These are phyloP conservation scores for Drosophila punjabiensis DNA, from an alignment of 1,140 invertebrate species.

Conservation along the genomic window DNA sequence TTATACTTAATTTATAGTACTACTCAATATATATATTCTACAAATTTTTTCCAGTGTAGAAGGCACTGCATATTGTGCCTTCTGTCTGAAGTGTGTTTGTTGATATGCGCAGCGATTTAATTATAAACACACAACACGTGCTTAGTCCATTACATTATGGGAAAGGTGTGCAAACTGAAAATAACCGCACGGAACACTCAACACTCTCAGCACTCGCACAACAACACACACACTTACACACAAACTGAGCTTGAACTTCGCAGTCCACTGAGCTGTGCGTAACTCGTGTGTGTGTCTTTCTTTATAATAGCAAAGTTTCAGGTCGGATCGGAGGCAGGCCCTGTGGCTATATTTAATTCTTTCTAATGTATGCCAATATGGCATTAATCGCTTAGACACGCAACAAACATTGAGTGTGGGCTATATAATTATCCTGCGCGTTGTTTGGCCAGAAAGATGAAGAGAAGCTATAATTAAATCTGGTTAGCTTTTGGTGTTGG, in stretches of 20 bases:
- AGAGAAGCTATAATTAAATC: conserved; percentile 36
- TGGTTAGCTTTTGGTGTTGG: background rate
- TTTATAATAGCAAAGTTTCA: conserved; percentile 17
- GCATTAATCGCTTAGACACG: conserved; percentile 42
- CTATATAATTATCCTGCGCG: conserved; percentile 33
- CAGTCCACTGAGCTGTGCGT: conserved; percentile 47
- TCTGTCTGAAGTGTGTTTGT: conserved; percentile 47
- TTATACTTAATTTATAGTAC: background rate
- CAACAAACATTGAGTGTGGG: conserved; percentile 7
- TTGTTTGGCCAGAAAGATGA: conserved; percentile 27
- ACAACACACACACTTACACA: conserved; percentile 7
- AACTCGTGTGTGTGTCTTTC: background rate
- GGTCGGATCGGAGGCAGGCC: conserved; percentile 17
- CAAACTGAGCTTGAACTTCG: conserved; percentile 36
- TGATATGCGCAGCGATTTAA: conserved; percentile 73
- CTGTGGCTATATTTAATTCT: conserved; percentile 30
- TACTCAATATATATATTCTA: background rate
- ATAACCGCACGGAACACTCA: conserved; percentile 50
- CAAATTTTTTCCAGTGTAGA: background rate
- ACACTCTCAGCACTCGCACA: conserved; percentile 13
- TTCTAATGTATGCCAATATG: conserved; percentile 48
- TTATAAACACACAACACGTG: conserved; percentile 81
- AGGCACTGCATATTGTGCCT: conserved; percentile 4
- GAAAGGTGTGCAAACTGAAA: conserved; percentile 71
- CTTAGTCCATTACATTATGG: conserved; percentile 50